These are phyloP conservation scores for Heliconius erato DNA, from an alignment of 2,888 invertebrate genomes.

Conservation along the genomic window DNA sequence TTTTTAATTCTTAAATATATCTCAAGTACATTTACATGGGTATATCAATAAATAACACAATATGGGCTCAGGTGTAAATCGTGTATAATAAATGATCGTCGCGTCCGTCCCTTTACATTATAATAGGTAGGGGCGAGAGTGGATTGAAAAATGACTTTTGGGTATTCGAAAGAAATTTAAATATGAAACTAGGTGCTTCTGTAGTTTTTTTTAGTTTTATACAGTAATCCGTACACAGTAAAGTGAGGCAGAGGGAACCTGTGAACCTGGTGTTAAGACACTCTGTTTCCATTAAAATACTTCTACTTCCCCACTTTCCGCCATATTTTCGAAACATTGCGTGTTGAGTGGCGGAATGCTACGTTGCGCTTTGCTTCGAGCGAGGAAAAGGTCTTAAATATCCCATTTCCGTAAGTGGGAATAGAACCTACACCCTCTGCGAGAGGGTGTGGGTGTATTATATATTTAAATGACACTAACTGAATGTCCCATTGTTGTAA, in stretches of 20 bases:
- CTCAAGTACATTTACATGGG: background rate
- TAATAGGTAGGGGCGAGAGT: background rate
- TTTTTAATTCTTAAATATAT: background rate
- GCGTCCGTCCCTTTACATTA: constrained; percentile 1
- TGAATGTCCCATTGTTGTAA: no score
- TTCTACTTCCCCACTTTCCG: no score
- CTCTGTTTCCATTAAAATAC: background rate
- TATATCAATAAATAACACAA: constrained; percentile 14
- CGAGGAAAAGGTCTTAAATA: background rate
- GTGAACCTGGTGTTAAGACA: background rate
- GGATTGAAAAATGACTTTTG: background rate
- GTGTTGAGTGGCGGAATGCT: no score
- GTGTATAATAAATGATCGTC: constrained; percentile 12
- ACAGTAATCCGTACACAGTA: background rate
- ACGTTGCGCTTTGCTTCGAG: no score
- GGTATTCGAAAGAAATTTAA: background rate
- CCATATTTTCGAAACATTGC: no score
- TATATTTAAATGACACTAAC: no score
- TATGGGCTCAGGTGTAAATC: constrained; percentile 17
- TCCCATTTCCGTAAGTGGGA: background rate
- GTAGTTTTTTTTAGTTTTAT: background rate
- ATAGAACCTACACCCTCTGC: background rate
- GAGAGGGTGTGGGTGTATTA: no score
- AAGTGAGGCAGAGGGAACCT: background rate
- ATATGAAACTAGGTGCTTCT: background rate